phyloP scores from a whole-genome alignment of 2,113 vertebrate species.

The Donacobius atricapilla region DNA sequence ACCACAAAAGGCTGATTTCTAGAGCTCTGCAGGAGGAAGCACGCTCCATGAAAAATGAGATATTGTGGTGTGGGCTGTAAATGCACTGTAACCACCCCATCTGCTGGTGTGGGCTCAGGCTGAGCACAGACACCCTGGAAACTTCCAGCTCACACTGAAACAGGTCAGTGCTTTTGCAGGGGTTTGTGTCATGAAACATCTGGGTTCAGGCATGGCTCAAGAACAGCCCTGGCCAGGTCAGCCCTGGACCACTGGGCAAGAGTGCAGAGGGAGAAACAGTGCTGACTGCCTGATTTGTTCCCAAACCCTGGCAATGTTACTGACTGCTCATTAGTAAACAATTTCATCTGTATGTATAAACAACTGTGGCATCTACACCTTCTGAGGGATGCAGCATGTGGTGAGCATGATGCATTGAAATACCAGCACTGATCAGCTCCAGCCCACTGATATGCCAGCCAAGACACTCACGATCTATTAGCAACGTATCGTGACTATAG shows the following conservation, averaged over 20 bases:
- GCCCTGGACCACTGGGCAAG: not conserved
- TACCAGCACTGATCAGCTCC: not conserved
- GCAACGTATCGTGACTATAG: not conserved
- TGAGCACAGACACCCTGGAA: not conserved
- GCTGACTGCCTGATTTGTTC: not conserved
- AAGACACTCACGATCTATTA: not conserved
- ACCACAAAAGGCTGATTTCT: not conserved
- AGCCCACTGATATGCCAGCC: not conserved
- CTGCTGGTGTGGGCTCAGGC: not conserved
- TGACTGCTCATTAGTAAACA: not conserved
- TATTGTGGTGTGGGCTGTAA: not conserved
- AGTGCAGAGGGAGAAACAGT: not conserved
- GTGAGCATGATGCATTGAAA: not conserved
- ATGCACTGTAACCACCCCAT: slow-evolving; percentile 22
- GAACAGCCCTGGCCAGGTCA: not conserved
- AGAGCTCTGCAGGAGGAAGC: not conserved
- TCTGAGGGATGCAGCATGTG: not conserved
- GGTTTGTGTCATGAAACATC: not conserved
- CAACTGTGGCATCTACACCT: not conserved
- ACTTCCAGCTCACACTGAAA: not conserved
- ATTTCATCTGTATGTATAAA: not conserved
- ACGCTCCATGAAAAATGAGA: not conserved
- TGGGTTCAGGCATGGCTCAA: rapidly evolving
- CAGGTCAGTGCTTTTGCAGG: not conserved
- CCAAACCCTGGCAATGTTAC: not conserved